phyloP scores from a whole-genome alignment of 2,888 invertebrate genomes.

The Ctenicera cuprea region DNA sequence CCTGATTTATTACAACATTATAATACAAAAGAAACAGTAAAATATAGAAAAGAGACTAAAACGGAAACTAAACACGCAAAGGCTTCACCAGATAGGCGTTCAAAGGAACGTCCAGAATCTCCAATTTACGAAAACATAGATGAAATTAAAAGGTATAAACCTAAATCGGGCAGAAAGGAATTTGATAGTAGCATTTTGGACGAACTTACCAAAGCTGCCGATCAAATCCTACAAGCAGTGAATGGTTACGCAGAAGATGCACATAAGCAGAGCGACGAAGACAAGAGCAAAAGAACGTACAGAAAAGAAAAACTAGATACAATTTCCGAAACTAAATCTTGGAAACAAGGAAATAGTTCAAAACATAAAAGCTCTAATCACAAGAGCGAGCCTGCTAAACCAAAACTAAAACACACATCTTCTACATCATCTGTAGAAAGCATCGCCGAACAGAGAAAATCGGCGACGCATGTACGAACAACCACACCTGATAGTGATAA shows the following conservation, averaged over 20 bases:
- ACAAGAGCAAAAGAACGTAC: slow-evolving; percentile 55
- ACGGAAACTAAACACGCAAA: slow-evolving; percentile 52
- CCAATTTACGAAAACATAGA: slow-evolving; percentile 70
- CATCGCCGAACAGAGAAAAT: slow-evolving; percentile 58
- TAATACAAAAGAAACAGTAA: slow-evolving; percentile 53
- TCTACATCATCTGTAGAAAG: slow-evolving; percentile 71
- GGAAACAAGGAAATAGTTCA: slow-evolving; percentile 63
- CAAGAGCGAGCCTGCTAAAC: slow-evolving; percentile 56
- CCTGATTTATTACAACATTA: slow-evolving; percentile 64
- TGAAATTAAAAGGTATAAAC: slow-evolving; percentile 53
- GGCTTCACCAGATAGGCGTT: slow-evolving; percentile 10
- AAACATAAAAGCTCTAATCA: slow-evolving; percentile 51
- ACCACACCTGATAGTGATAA: slow-evolving; percentile 31
- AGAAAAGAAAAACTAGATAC: slow-evolving; percentile 66
- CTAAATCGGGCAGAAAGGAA: slow-evolving; percentile 61
- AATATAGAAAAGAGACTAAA: slow-evolving; percentile 41
- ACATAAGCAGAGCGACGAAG: slow-evolving; percentile 67
- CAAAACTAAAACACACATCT: slow-evolving; percentile 66
- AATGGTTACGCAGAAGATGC: slow-evolving; percentile 75
- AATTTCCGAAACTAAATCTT: slow-evolving; percentile 71
- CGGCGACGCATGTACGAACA: slow-evolving; percentile 39
- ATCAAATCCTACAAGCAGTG: slow-evolving; percentile 77
- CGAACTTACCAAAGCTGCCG: slow-evolving; percentile 77
- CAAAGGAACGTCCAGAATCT: slow-evolving; percentile 16
- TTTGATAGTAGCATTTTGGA: slow-evolving; percentile 73